Evolutionary conservation across 2,797 vertebrate species (phyloP).

Genomic region (Oreochromis mossambicus): DNA sequence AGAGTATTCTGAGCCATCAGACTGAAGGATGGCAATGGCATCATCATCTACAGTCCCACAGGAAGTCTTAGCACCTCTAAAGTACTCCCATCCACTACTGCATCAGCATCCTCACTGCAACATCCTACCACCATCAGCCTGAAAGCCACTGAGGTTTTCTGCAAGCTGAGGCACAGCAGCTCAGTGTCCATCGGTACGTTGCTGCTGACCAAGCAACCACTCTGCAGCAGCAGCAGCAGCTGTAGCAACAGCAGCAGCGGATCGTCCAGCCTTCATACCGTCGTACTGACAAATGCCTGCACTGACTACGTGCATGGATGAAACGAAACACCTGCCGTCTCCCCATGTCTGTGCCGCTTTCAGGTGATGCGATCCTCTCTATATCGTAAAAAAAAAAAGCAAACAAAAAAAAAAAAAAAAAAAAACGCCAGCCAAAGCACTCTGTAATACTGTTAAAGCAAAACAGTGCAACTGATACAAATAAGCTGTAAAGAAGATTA

Average conservation of each 20-base stretch:
- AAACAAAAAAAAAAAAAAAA: not conserved
- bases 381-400: not conserved
- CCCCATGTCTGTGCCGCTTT: not conserved
- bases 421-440: constrained; percentile 30
- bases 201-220: constrained; percentile 64
- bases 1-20: not conserved
- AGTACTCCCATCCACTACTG: constrained; percentile 8
- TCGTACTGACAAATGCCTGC: constrained; percentile 1
- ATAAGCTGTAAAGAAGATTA: not conserved
- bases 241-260: not conserved
- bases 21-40: not conserved
- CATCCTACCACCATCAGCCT: constrained; percentile 18
- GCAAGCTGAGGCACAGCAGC: constrained; percentile 30
- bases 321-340: constrained; percentile 42
- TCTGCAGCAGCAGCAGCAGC: constrained; percentile 40
- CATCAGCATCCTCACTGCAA: constrained; percentile 14
- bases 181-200: constrained; percentile 37
- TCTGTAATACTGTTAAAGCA: not conserved
- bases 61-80: constrained; percentile 1
- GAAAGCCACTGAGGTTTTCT: constrained; percentile 25
- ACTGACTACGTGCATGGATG: not conserved
- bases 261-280: constrained; percentile 27
- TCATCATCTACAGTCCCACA: not conserved
- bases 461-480: constrained; percentile 25
- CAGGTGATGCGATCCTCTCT: constrained; percentile 19